phyloP scores from a whole-genome alignment of 1,140 invertebrate genomes.

The Trichoplusia ni region DNA sequence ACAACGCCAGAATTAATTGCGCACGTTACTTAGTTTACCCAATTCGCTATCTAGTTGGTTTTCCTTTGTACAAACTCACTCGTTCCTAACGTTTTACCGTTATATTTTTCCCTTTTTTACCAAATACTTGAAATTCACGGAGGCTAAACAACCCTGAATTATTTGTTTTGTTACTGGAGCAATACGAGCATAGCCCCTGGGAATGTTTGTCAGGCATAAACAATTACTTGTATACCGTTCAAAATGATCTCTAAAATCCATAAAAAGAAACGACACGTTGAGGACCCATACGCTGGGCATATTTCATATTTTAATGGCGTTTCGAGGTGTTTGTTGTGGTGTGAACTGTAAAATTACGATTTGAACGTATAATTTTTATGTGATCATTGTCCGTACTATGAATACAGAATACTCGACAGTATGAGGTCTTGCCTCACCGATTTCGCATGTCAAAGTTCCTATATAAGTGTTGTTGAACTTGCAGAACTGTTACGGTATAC shows the following conservation, averaged over 20 bases:
- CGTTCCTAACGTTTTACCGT: conserved; percentile 3
- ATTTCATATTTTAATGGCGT: conserved; percentile 11
- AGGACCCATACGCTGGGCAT: neutral
- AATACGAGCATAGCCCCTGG: neutral
- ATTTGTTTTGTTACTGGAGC: conserved; percentile 4
- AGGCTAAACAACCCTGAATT: conserved; percentile 16
- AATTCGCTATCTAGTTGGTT: neutral
- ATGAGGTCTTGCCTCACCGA: neutral
- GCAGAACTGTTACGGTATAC: conserved; percentile 20
- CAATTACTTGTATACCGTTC: conserved; percentile 1
- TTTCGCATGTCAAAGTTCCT: conserved; percentile 29
- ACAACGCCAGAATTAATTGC: conserved; percentile 13
- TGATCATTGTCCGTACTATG: neutral
- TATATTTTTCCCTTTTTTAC: conserved; percentile 1
- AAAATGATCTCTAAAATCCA: conserved; percentile 9
- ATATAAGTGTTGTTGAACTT: conserved; percentile 41
- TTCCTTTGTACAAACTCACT: neutral
- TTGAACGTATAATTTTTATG: conserved; percentile 14
- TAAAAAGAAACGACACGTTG: conserved; percentile 14
- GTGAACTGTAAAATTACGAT: conserved; percentile 10
- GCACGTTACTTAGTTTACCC: conserved; percentile 7
- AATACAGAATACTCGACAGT: too few species aligned
- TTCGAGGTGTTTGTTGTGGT: neutral
- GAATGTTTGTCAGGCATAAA: conserved; percentile 8
- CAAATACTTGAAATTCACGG: conserved; percentile 18